Evolutionary conservation across 2,888 invertebrate genomes (phyloP).

Genomic region (Dyspetes luteomarginatus): DNA sequence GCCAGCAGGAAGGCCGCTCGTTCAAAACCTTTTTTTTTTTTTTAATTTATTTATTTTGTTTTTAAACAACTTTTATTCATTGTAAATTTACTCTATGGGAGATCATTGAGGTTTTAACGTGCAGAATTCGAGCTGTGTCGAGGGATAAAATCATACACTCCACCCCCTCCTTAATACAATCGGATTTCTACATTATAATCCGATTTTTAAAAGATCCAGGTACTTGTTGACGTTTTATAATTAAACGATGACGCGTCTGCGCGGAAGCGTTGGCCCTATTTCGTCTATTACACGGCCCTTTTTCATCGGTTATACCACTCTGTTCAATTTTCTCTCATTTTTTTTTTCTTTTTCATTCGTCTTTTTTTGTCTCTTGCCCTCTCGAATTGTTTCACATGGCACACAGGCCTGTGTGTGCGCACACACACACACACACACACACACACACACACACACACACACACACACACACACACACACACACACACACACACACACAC

Average conservation of each 20-base stretch:
- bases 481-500: background rate
- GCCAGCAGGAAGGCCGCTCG: conserved; percentile 27
- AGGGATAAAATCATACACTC: conserved; percentile 15
- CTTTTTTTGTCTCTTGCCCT: no score
- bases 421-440: background rate
- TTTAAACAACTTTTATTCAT: conserved; percentile 27
- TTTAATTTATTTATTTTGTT: conserved; percentile 19
- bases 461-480: background rate
- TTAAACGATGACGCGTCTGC: conserved; percentile 31
- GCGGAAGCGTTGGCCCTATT: conserved; percentile 36
- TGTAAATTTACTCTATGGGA: conserved; percentile 60
- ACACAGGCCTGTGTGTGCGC: background rate
- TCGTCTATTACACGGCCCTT: no score
- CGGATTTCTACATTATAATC: conserved; percentile 60
- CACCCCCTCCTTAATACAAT: conserved; percentile 28
- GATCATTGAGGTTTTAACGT: conserved; percentile 62
- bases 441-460: background rate
- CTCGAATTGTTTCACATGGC: no score
- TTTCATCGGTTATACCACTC: no score
- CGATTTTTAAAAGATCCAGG: conserved; percentile 65
- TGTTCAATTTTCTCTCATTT: no score
- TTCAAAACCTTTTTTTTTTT: conserved; percentile 36
- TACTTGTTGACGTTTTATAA: conserved; percentile 64
- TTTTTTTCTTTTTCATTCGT: background rate
- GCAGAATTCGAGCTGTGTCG: conserved; percentile 20